A percentile compares a stretch with the other conserved stretches of the same genome.
Evolutionary conservation across 2,888 invertebrate genomes (phyloP).

Genomic region (Uloborus plumipes): DNA sequence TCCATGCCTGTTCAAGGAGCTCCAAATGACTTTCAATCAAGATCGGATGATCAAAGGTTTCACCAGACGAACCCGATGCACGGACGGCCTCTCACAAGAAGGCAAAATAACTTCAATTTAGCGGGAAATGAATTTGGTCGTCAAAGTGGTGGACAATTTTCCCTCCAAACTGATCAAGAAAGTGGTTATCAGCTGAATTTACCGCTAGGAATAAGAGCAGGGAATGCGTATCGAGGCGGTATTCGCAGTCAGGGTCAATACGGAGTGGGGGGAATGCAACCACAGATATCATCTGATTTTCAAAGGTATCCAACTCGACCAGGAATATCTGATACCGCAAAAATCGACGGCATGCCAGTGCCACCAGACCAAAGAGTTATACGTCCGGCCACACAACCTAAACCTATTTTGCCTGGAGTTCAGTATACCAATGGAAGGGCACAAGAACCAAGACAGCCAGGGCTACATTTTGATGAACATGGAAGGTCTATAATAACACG

Average conservation of each 20-base stretch:
- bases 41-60: neutral
- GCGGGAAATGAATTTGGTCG: neutral
- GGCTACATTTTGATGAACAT: too few relatives aligned
- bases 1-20: constrained; percentile 8
- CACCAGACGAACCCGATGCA: neutral
- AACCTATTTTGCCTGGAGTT: too few relatives aligned
- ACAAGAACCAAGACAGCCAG: too few relatives aligned
- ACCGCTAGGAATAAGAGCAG: constrained; percentile 50
- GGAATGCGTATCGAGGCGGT: constrained; percentile 43
- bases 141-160: constrained; percentile 33
- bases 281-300: constrained; percentile 28
- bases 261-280: constrained; percentile 20
- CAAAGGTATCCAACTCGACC: constrained; percentile 5
- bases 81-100: neutral
- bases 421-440: too few relatives aligned
- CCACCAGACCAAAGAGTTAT: too few relatives aligned
- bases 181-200: constrained; percentile 48
- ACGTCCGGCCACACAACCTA: too few relatives aligned
- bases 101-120: neutral
- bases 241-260: constrained; percentile 46
- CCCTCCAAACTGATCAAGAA: constrained; percentile 43
- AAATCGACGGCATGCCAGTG: too few relatives aligned
- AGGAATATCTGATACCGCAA: too few relatives aligned
- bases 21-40: neutral
- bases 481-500: too few relatives aligned